Base-by-base conservation (phyloP, 2,888 invertebrate species). In the Phorcus lineatus region DNA sequence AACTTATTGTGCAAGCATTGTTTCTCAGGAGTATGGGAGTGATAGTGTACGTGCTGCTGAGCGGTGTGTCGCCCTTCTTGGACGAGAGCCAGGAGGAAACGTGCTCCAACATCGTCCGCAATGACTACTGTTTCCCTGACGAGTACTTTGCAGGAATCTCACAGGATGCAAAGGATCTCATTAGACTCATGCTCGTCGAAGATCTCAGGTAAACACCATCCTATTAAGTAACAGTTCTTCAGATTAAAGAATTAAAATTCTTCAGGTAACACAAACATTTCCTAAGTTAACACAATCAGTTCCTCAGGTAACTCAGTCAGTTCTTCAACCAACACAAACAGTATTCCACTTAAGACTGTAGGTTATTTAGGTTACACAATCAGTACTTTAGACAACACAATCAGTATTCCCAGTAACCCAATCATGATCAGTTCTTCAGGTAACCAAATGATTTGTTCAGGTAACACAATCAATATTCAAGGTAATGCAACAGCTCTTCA, bases 81-180 rank as follows among this genome's bases (percentile, higher is more conserved):
- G 96, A 97, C 91, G 96, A 97, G 91, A 96, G 96, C 17, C 94
- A 96, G 83, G 97, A 97, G 90, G 96, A 97, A 93, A 97, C 97
- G 28, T 96, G 96, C 55, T 95, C 96, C 3, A 96, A 97, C 92
- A 96, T 97, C 84, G 94, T 96, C 24, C 96, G 96, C 91, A 96
- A 96, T 91, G 96, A 97, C 94, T 97, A 95, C 92, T 96, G 96
- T 91, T 97, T 96, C 93, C 96, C 96, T 19, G 95, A 96, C 79
- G 96, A 97, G 91, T 96, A 96, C 93, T 97, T 96, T 93, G 93
- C 94, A 54, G 94, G 94, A 57, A 94, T 96, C 79, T 96, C 95
- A 36, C 94, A 94, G 83, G 95, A 95, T 79, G 96, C 96, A 62
- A 96, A 96, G 90, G 94, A 94, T 70, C 93, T 97, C 82, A 95